Percentiles rank a stretch among this genome's conserved stretches.
These are phyloP conservation scores for Pyrocephalus nanus DNA, from an alignment of 2,797 vertebrate species.

Conservation along the genomic window DNA sequence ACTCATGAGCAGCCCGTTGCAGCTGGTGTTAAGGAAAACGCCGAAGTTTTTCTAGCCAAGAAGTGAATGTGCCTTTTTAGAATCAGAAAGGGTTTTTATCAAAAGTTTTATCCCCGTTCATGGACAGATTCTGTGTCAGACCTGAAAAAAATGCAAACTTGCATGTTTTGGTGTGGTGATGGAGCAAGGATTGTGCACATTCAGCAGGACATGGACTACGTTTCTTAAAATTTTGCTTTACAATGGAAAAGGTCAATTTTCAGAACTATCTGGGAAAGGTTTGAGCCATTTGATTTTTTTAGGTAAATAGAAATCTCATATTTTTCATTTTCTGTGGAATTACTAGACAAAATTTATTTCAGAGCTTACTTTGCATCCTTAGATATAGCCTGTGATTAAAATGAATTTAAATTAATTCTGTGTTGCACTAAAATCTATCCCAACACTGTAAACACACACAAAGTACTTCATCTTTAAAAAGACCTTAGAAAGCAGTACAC, in stretches of 20 bases:
- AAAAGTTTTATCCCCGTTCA: not conserved
- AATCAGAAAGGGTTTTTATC: not conserved
- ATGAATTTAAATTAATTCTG: not conserved
- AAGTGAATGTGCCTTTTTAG: not conserved
- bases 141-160: not conserved
- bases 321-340: not conserved
- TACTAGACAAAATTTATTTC: not conserved
- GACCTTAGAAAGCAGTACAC: not conserved
- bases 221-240: not conserved
- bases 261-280: not conserved
- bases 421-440: not conserved
- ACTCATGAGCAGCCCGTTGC: not conserved
- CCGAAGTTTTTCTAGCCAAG: not conserved
- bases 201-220: fast-evolving
- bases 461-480: not conserved
- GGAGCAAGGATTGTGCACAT: not conserved
- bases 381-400: not conserved
- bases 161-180: not conserved
- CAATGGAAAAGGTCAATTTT: not conserved
- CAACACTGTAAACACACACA: not conserved
- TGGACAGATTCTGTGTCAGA: not conserved
- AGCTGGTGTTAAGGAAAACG: not conserved
- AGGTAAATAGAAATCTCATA: fast-evolving
- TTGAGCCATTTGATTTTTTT: not conserved
- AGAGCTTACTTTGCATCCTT: not conserved